These are phyloP conservation scores for Megaceryle torquata DNA, from an alignment of 2,113 vertebrate genomes.

Conservation along the genomic window DNA sequence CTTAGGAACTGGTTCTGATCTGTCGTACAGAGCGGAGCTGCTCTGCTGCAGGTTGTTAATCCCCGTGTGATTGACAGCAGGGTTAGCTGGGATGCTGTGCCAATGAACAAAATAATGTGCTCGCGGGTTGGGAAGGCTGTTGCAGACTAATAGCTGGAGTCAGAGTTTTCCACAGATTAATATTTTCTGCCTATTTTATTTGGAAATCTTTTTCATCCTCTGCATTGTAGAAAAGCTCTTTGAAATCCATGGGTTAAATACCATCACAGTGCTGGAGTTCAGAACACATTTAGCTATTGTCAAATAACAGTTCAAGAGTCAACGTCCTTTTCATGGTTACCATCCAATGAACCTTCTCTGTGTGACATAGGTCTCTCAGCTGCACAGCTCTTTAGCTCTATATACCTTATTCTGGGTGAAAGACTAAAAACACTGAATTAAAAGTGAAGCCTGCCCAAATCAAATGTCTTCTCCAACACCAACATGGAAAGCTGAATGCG, in stretches of 20 bases:
- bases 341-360: neutral
- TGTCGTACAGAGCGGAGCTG: neutral
- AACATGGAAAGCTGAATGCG: neutral
- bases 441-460: neutral
- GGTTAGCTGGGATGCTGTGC: neutral
- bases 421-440: neutral
- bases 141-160: neutral
- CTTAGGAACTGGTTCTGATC: neutral
- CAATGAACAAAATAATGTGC: neutral
- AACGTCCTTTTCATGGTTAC: neutral
- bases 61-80: neutral
- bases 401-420: neutral
- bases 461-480: neutral
- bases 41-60: neutral
- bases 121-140: neutral
- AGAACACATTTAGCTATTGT: neutral
- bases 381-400: neutral
- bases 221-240: neutral
- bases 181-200: slow-evolving; percentile 14
- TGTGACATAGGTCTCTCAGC: neutral
- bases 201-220: neutral
- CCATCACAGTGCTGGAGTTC: neutral
- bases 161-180: neutral
- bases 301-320: neutral
- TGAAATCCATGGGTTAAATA: neutral